Percentiles rank a stretch among this genome's conserved stretches.
These are phyloP conservation scores for Lypha dubia DNA, from an alignment of 2,888 invertebrate genomes.

Conservation along the genomic window DNA sequence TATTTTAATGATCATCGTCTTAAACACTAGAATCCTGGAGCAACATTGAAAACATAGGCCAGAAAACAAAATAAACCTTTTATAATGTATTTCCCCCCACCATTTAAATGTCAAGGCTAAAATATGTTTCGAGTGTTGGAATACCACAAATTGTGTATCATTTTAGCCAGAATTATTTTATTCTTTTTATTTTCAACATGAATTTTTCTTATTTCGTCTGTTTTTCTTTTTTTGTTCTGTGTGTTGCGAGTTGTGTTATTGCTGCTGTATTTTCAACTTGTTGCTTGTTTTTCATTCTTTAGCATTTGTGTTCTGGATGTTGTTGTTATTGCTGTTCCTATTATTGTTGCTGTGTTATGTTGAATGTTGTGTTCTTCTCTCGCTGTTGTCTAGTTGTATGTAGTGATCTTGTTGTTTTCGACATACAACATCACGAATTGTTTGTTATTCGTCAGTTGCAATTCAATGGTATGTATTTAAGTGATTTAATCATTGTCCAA, in stretches of 20 bases:
- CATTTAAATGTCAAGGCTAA: conserved; percentile 62
- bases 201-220: conserved; percentile 34
- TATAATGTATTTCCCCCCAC: conserved; percentile 20
- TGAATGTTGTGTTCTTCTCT: conserved; percentile 55
- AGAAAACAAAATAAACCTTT: conserved; percentile 50
- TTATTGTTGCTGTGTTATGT: conserved; percentile 51
- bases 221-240: conserved; percentile 38
- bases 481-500: conserved; percentile 67
- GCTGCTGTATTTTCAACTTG: conserved; percentile 62
- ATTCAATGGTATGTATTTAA: conserved; percentile 70
- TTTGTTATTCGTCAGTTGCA: conserved; percentile 72
- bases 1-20: conserved; percentile 60
- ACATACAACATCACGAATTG: conserved; percentile 71
- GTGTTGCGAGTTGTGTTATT: conserved; percentile 63
- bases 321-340: conserved; percentile 38
- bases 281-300: conserved; percentile 44
- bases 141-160: conserved; percentile 54
- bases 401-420: conserved; percentile 72
- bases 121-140: conserved; percentile 53
- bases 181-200: conserved; percentile 28
- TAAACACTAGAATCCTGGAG: conserved; percentile 32
- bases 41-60: conserved; percentile 12
- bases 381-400: conserved; percentile 60
- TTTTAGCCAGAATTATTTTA: conserved; percentile 48
- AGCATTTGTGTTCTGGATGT: conserved; percentile 26